These are phyloP conservation scores for Drosophila incognita DNA, from an alignment of 2,888 invertebrate species.

Conservation along the genomic window DNA sequence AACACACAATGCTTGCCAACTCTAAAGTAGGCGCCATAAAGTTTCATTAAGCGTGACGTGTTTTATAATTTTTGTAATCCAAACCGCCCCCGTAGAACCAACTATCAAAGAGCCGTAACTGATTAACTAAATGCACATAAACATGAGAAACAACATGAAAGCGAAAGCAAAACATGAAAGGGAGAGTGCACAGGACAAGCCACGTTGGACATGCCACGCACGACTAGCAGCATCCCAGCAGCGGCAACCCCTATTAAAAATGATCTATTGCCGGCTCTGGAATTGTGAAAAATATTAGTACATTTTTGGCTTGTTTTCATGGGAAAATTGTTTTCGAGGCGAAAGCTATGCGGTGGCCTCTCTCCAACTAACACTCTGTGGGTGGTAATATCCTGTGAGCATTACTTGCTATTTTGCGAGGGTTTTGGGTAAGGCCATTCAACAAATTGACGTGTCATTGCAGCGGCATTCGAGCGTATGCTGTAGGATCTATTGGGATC, in stretches of 20 bases:
- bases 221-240: conserved; percentile 59
- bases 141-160: conserved; percentile 54
- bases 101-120: conserved; percentile 65
- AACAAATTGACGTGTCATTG: conserved; percentile 58
- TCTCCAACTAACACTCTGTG: conserved; percentile 39
- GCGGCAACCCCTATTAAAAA: conserved; percentile 54
- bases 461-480: conserved; percentile 53
- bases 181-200: conserved; percentile 13
- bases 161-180: conserved; percentile 17
- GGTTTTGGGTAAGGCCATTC: conserved; percentile 3
- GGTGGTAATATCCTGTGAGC: conserved; percentile 53
- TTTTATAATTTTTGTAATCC: conserved; percentile 58
- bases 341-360: conserved; percentile 29
- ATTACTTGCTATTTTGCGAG: conserved; percentile 53
- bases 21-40: conserved; percentile 69
- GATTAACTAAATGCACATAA: conserved; percentile 77
- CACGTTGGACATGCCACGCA: conserved; percentile 29
- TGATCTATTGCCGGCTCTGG: conserved; percentile 49
- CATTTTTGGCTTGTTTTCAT: conserved; percentile 55
- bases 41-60: conserved; percentile 81
- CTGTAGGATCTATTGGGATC: conserved; percentile 46
- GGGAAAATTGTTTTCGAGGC: conserved; percentile 53
- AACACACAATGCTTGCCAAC: neutral
- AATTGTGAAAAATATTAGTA: conserved; percentile 50
- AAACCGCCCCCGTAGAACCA: conserved; percentile 43